Conservation (phyloP, 2,113 vertebrate species). For the Cercopithecus mona region DNA sequence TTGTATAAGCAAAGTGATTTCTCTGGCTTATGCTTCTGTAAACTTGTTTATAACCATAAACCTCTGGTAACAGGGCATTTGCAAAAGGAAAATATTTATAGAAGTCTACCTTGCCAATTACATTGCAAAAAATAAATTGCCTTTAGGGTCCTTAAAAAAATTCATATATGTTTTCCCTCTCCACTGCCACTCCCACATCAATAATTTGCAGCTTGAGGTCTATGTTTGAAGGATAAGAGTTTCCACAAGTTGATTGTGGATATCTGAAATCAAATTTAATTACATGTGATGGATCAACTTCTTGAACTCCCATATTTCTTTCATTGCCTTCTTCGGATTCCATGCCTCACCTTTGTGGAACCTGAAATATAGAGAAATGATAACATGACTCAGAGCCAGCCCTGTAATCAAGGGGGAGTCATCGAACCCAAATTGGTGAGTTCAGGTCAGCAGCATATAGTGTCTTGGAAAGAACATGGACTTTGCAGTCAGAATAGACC, state of each 20-base stretch:
- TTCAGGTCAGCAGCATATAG: background rate
- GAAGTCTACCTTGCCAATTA: background rate
- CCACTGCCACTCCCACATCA: background rate
- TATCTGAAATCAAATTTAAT: background rate
- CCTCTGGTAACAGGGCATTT: background rate
- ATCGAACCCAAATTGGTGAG: background rate
- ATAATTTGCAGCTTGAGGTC: background rate
- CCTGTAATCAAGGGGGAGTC: background rate
- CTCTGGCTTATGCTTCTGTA: background rate
- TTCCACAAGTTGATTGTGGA: background rate
- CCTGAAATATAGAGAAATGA: background rate
- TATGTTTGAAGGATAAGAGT: background rate
- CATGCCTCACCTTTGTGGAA: background rate
- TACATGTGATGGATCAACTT: background rate
- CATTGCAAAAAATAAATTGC: background rate
- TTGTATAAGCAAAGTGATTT: background rate
- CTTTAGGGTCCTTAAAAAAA: background rate
- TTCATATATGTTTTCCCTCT: background rate
- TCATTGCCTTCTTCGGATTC: background rate
- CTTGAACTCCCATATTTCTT: background rate
- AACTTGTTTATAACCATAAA: conserved; percentile 4
- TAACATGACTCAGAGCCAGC: background rate
- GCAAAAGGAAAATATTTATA: background rate
- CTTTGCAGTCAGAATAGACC: background rate
- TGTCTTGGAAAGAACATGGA: background rate